phyloP scores from a whole-genome alignment of 2,888 invertebrate species.

The Spilarctia lutea region DNA sequence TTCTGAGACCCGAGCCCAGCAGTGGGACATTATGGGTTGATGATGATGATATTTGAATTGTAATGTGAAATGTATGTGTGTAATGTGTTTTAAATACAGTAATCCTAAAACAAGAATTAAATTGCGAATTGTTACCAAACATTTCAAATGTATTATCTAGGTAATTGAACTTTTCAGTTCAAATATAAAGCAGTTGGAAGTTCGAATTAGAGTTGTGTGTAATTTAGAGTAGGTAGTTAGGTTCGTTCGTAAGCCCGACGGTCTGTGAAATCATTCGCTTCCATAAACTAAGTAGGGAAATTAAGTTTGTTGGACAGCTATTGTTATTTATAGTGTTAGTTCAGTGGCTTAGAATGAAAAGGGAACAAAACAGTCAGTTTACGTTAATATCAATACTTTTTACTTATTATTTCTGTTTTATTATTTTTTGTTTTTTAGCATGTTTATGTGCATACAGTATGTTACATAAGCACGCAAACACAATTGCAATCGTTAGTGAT shows the following conservation, averaged over 20 bases:
- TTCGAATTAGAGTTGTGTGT: background rate
- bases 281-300: background rate
- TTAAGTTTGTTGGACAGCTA: background rate
- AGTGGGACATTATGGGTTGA: too few species aligned
- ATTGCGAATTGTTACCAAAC: background rate
- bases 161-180: background rate
- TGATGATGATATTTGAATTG: too few species aligned
- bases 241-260: background rate
- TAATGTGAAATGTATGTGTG: too few species aligned
- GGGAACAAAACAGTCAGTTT: background rate
- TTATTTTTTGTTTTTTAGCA: too few species aligned
- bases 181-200: background rate
- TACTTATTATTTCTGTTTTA: background rate
- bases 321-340: background rate
- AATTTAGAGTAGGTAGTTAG: background rate
- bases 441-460: too few species aligned
- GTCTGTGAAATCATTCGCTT: background rate
- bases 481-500: too few species aligned
- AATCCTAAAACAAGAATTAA: background rate
- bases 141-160: background rate
- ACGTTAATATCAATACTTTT: background rate
- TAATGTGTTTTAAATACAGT: background rate
- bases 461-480: too few species aligned
- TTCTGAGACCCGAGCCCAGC: too few species aligned
- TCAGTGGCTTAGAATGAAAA: background rate